phyloP scores from a whole-genome alignment of 2,888 invertebrate species.

The Cynaeus angustus region DNA sequence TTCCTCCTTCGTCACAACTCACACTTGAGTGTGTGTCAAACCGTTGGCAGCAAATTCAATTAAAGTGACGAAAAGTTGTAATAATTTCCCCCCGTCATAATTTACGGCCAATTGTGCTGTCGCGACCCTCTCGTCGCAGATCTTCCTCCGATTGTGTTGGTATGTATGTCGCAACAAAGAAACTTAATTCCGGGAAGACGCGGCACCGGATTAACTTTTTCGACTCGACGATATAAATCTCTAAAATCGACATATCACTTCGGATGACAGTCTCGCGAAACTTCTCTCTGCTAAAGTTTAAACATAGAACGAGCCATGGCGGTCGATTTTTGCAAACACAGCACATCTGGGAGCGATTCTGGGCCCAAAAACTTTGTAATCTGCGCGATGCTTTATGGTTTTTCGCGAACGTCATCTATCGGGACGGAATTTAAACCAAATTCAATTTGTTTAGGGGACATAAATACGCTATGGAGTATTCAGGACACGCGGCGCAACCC shows the following conservation, averaged over 20 bases:
- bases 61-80: slow-evolving; percentile 4
- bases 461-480: slow-evolving; percentile 52
- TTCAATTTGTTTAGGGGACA: slow-evolving; percentile 40
- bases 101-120: slow-evolving; percentile 7
- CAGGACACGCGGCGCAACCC: slow-evolving; percentile 50
- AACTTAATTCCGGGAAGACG: slow-evolving; percentile 16
- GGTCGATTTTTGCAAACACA: slow-evolving; percentile 47
- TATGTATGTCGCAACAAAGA: slow-evolving; percentile 22
- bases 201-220: slow-evolving; percentile 22
- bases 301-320: slow-evolving; percentile 21
- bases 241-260: slow-evolving; percentile 38
- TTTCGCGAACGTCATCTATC: slow-evolving; percentile 38
- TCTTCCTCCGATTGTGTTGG: slow-evolving; percentile 8
- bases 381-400: slow-evolving; percentile 45
- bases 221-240: slow-evolving; percentile 26
- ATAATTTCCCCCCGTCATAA: slow-evolving; percentile 2
- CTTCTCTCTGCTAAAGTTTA: slow-evolving; percentile 22
- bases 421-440: slow-evolving; percentile 36
- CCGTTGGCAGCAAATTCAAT: slow-evolving; percentile 3
- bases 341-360: slow-evolving; percentile 51
- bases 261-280: slow-evolving; percentile 37
- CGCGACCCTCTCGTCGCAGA: not conserved
- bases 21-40: not conserved
- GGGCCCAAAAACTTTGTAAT: slow-evolving; percentile 49
- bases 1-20: not conserved